Evolutionary conservation across 2,113 vertebrate genomes (phyloP).

Genomic region (Sorex araneus): DNA sequence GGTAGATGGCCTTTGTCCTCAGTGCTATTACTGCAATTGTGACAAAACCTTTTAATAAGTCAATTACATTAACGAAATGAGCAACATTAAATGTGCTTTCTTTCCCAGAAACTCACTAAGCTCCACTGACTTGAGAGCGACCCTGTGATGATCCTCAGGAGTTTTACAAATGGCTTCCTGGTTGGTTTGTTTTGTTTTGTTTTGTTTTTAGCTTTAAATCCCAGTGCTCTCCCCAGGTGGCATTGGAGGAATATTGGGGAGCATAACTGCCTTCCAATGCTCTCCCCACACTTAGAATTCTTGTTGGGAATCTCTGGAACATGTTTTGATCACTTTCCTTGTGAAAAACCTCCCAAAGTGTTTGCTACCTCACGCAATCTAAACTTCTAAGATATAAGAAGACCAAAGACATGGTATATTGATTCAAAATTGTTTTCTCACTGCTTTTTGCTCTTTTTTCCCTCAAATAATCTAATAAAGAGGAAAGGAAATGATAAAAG

Average conservation of each 20-base stretch:
- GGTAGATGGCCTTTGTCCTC: slow-evolving; percentile 12
- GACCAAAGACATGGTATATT: too few relatives aligned
- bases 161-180: background rate
- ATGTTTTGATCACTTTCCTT: background rate
- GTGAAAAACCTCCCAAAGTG: background rate
- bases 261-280: too few relatives aligned
- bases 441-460: background rate
- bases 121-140: background rate
- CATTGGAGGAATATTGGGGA: too few relatives aligned
- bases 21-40: slow-evolving; percentile 27
- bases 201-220: background rate
- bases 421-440: background rate
- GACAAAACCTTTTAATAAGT: background rate
- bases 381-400: background rate
- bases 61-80: slow-evolving; percentile 30
- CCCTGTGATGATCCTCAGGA: background rate
- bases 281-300: background rate
- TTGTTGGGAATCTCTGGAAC: background rate
- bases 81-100: background rate
- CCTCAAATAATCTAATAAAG: background rate
- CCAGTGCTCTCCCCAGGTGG: background rate
- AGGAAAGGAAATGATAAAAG: background rate
- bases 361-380: background rate
- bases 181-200: background rate
- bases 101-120: background rate